Evolutionary conservation across 2,113 vertebrate genomes (phyloP).

Genomic region (Salminus brasiliensis): DNA sequence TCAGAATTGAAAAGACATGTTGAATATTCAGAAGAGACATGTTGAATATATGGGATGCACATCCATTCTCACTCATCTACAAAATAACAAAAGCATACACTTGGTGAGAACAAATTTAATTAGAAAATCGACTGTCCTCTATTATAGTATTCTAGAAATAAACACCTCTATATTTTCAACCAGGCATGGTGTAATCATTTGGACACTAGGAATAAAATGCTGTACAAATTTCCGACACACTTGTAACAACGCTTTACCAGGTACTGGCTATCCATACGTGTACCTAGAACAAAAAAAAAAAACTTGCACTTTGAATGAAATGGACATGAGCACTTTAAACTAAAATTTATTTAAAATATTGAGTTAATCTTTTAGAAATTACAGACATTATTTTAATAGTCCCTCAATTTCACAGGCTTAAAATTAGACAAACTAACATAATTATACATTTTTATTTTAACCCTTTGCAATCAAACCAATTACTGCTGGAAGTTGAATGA

Average conservation of each 20-base stretch:
- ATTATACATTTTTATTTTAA: too few species aligned
- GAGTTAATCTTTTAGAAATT: too few species aligned
- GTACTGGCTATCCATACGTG: conserved; percentile 72
- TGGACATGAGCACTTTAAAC: background rate
- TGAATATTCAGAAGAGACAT: too few species aligned
- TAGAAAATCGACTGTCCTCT: background rate
- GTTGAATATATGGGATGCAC: background rate
- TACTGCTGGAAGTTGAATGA: too few species aligned
- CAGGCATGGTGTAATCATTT: conserved; percentile 24
- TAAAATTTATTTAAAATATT: too few species aligned
- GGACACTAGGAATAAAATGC: accelerated
- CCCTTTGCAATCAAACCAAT: too few species aligned
- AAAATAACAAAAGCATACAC: background rate
- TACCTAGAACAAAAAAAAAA: conserved; percentile 58
- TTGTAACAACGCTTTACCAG: conserved; percentile 44
- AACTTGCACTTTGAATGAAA: background rate
- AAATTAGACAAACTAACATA: too few species aligned
- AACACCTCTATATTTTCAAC: background rate
- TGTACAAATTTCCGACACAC: conserved; percentile 28
- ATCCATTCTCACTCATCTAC: conserved; percentile 5
- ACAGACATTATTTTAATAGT: too few species aligned
- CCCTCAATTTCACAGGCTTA: too few species aligned
- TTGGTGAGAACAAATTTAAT: background rate
- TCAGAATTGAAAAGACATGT: background rate
- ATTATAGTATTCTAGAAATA: too few species aligned